Conservation (phyloP, 2,113 vertebrate species). For the Paradoxurus hermaphroditus region DNA sequence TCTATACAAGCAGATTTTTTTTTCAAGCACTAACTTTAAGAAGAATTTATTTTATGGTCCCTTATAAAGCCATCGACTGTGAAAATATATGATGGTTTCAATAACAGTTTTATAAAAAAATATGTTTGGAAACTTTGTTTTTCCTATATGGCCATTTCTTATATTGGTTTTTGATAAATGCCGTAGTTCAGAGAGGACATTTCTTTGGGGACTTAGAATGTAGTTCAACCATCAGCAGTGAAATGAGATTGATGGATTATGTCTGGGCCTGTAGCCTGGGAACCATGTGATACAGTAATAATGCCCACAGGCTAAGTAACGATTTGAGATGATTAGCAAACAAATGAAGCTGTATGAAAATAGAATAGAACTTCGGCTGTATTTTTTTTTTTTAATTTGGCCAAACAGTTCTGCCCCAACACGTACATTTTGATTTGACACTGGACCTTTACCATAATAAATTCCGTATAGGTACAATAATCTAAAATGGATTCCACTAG, state of each 20-base stretch:
- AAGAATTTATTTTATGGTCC: conserved; percentile 63
- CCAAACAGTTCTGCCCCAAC: background rate
- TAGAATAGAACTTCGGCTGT: background rate
- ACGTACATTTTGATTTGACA: background rate
- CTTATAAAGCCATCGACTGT: conserved; percentile 45
- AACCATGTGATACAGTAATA: background rate
- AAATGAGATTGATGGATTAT: conserved; percentile 37
- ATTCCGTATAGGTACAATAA: background rate
- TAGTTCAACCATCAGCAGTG: background rate
- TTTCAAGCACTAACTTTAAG: conserved; percentile 36
- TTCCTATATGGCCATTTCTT: conserved; percentile 27
- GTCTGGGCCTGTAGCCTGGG: background rate
- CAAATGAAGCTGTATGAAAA: background rate
- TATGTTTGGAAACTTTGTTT: background rate
- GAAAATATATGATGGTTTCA: conserved; percentile 61
- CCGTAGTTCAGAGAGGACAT: conserved; percentile 1
- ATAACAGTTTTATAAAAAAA: conserved; percentile 49
- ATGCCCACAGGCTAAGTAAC: background rate
- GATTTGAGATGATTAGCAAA: conserved; percentile 19
- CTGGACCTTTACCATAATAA: background rate
- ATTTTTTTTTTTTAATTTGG: conserved; percentile 21
- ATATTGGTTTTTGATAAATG: conserved; percentile 67
- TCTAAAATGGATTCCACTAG: background rate
- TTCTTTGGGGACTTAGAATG: conserved; percentile 19
- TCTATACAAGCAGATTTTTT: conserved; percentile 39